Conservation (phyloP, 2,797 vertebrate genomes). For the Ateles fusciceps region DNA sequence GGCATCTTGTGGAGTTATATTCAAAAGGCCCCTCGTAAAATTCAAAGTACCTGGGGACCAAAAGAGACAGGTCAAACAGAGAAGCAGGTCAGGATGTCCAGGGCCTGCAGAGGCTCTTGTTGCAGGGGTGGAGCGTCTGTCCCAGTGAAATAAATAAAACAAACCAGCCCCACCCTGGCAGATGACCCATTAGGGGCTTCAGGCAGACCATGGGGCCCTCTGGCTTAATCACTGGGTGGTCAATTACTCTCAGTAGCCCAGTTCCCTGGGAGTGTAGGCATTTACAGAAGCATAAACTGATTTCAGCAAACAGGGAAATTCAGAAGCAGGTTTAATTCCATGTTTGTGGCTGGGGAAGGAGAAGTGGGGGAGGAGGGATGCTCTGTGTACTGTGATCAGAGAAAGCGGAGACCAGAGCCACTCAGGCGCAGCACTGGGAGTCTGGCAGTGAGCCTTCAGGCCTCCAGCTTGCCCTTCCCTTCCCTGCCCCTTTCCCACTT, state of each 20-base stretch:
- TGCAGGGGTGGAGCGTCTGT: neutral
- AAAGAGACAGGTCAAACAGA: slow-evolving; percentile 50
- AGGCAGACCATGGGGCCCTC: neutral
- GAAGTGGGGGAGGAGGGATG: no score
- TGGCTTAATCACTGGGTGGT: neutral
- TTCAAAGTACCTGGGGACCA: slow-evolving; percentile 93
- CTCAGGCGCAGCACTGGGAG: neutral
- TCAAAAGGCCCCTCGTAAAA: slow-evolving; percentile 93
- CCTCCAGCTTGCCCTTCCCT: neutral
- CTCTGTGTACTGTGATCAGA: neutral
- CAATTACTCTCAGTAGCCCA: neutral
- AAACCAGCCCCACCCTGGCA: neutral
- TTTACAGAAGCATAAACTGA: neutral
- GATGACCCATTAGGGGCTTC: neutral
- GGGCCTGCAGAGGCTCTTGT: neutral
- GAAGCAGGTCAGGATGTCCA: neutral
- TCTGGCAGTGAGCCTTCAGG: neutral
- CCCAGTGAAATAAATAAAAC: neutral
- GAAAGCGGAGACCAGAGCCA: neutral
- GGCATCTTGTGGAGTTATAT: slow-evolving; percentile 96
- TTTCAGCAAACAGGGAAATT: neutral
- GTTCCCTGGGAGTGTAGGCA: neutral
- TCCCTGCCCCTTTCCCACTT: neutral
- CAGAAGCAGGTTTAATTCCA: neutral
- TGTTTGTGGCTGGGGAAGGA: neutral